Base-by-base conservation (phyloP, 2,113 vertebrate species). In the Pantherophis guttatus region DNA sequence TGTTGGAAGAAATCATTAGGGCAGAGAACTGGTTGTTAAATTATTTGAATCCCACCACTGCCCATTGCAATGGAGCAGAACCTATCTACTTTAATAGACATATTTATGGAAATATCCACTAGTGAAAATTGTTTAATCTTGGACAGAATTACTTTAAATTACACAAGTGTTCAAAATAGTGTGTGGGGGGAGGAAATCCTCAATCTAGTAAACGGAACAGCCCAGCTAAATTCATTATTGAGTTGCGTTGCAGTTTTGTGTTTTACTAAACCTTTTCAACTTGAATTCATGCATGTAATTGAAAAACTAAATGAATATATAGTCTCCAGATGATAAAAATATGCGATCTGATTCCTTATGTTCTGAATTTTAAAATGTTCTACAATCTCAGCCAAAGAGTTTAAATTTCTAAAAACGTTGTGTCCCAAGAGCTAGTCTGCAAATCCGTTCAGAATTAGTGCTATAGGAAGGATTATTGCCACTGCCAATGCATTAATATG, bases 261-360 rank as follows among this genome's bases (percentile, higher is more conserved):
- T 88, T 4, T 87, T 87, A 62, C 13, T 44, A 39, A 33, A 2
- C 50, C 0, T 91, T 59, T 91, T 88, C 88, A 1, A 91, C 89
- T 26, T 13, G 58, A 92, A 88, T 13, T 86, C 17, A 94, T 89
- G 33, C 87, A 85, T 3, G 0, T 86, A 5, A 53, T 59, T 95
- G 6, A 93, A 92, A 94, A 94, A 94, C 52, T 39, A 75, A 0
- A 8, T n/a, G 1, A 6, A 90, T 90, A 88, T 91, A 94, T 59
- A 0, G 8, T 0, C 57, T 90, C 88, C 15, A 85, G 19, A 24
- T 19, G 9, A 81, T 96, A 94, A 95, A 95, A 95, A 7, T 65
- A 1, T 90, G n/a, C 85, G 53, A 1, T 90, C 26, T 90, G 52
- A 93, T 24, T 11, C 29, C 94, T 5, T 91, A 33, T 85, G 88